Percentiles rank a stretch among this genome's conserved stretches.
Evolutionary conservation across 2,888 invertebrate species (phyloP).

Genomic region (Pediacus dermestoides): DNA sequence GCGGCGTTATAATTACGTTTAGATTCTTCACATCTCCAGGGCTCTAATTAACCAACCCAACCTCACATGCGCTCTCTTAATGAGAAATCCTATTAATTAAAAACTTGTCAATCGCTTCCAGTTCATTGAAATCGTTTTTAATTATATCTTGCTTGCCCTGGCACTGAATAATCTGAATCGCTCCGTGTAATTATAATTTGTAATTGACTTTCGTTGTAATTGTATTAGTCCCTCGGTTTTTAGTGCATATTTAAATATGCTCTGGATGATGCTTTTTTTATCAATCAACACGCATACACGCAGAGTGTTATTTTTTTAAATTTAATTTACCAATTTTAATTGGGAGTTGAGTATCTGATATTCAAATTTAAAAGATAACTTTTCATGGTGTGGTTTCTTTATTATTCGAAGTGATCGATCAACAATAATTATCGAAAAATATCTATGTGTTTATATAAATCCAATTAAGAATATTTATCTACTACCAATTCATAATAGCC

Average conservation of each 20-base stretch:
- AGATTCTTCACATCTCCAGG: slow-evolving; percentile 1
- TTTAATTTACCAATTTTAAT: too few relatives aligned
- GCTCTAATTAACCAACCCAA: slow-evolving; percentile 1
- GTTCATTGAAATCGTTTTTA: slow-evolving; percentile 32
- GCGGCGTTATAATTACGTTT: background rate
- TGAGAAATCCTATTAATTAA: slow-evolving; percentile 38
- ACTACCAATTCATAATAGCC: too few relatives aligned
- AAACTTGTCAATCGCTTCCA: slow-evolving; percentile 38
- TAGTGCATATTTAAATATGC: slow-evolving; percentile 4
- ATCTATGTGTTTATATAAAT: too few relatives aligned
- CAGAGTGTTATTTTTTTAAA: too few relatives aligned
- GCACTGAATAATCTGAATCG: slow-evolving; percentile 10
- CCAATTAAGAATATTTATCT: too few relatives aligned
- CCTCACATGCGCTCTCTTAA: slow-evolving; percentile 18
- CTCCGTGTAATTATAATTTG: slow-evolving; percentile 28
- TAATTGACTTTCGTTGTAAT: slow-evolving; percentile 27
- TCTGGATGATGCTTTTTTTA: too few relatives aligned
- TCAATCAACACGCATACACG: too few relatives aligned
- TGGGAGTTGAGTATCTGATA: too few relatives aligned
- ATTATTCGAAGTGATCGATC: too few relatives aligned
- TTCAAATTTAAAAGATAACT: too few relatives aligned
- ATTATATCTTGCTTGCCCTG: slow-evolving; percentile 27
- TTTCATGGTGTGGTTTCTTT: too few relatives aligned
- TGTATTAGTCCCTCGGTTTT: slow-evolving; percentile 17
- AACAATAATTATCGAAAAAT: too few relatives aligned